Base-by-base conservation (phyloP, 1,140 invertebrate genomes). In the Idris sp. region DNA sequence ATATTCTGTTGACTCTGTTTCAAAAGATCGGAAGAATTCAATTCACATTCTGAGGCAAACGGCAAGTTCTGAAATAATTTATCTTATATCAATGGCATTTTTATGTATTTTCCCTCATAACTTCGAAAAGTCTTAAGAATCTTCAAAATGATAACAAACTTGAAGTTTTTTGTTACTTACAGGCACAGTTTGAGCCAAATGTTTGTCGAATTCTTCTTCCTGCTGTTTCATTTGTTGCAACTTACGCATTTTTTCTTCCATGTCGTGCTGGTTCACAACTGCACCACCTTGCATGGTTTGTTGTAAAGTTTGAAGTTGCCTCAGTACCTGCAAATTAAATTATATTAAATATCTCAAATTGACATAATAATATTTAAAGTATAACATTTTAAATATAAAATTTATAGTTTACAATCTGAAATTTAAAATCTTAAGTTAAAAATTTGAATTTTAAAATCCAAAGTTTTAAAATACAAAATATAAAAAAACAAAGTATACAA, bases 121-220 rank as follows among this genome's bases (percentile, higher is more conserved):
- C 19, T 22, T 22, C 19, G 6, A 22, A 2, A 6, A 2, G 19
- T 6, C 19, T 22, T 22, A 22, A 22, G 19, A 22, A 22, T 22
- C 19, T 22, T 22, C n/a, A n/a, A n/a, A n/a, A 22, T 22, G 19
- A 22, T 4, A 22, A 22, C 19, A 22, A 2, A 22, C n/a, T 22
- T 22, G 19, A 22, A 40, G 10, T 18, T 22, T 15, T 30, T 30
- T 61, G 26, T 49, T 43, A 86, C 87, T 88, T 81, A 91, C 90
- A 64, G 90, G 90, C 61, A 92, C 89, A 41, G 91, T 92, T 84
- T 92, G 91, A 64, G 92, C 92, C 35, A 93, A 86, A 83, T 94
- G 92, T 80, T 93, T 92, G 79, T 95, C 92, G 84, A 95, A 93
- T 77, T 94, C 93, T 40, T 93, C 92, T 75, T 94, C 93, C 65